A percentile compares a stretch with the other conserved stretches of the same genome.
Evolutionary conservation across 2,888 invertebrate genomes (phyloP).

Genomic region (Tenthredo mesomela): DNA sequence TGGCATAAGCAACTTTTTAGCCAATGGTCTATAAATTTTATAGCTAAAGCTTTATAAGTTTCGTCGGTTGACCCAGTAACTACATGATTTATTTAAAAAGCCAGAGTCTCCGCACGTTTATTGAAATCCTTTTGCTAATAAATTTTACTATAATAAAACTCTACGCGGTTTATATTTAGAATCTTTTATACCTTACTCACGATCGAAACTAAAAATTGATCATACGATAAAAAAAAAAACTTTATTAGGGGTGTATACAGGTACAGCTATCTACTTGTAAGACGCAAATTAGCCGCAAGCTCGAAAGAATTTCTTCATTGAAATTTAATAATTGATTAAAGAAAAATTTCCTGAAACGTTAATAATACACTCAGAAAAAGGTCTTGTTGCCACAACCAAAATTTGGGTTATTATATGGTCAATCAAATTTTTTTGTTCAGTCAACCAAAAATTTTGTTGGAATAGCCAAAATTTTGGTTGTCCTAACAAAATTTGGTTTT

Average conservation of each 20-base stretch:
- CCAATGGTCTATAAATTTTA: conserved; percentile 24
- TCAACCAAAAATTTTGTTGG: too few relatives aligned
- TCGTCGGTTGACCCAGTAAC: conserved; percentile 31
- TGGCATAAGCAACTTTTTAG: conserved; percentile 24
- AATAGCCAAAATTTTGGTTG: too few relatives aligned
- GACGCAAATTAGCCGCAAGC: background rate
- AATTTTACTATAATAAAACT: conserved; percentile 3
- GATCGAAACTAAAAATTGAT: background rate
- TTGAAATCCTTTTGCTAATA: background rate
- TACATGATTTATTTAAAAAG: conserved; percentile 8
- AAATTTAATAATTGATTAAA: background rate
- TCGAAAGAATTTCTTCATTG: background rate
- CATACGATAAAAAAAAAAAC: background rate
- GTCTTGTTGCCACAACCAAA: too few relatives aligned
- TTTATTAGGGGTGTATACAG: background rate
- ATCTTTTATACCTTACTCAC: background rate
- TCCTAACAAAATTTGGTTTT: too few relatives aligned
- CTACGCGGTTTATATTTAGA: background rate
- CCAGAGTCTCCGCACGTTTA: background rate
- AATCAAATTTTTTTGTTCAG: too few relatives aligned
- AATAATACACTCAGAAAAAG: too few relatives aligned
- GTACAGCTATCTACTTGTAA: background rate
- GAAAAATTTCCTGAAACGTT: background rate
- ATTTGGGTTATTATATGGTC: too few relatives aligned
- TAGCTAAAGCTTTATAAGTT: conserved; percentile 3